These are phyloP conservation scores for Rousettus madagascariensis DNA, from an alignment of 2,797 vertebrate species.

Conservation along the genomic window DNA sequence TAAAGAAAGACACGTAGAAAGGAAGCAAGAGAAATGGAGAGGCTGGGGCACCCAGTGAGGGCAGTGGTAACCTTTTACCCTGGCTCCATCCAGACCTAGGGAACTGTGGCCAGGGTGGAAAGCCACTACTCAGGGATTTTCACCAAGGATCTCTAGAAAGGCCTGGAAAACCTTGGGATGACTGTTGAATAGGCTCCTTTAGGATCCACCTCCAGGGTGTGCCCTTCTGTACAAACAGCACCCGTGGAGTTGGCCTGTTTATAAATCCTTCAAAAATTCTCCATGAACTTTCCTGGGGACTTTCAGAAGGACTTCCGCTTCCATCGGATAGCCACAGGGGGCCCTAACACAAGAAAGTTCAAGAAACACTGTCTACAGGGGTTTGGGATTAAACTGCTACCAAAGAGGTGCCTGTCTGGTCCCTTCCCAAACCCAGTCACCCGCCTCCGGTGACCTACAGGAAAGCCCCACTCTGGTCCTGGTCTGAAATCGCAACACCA, in stretches of 20 bases:
- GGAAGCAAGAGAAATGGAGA: background rate
- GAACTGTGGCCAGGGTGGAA: background rate
- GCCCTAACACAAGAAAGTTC: background rate
- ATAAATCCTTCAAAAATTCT: background rate
- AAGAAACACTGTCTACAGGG: background rate
- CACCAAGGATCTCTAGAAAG: no score
- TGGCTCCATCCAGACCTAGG: background rate
- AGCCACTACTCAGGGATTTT: background rate
- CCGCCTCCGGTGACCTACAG: background rate
- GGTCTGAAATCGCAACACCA: background rate
- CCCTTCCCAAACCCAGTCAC: no score
- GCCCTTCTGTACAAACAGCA: background rate
- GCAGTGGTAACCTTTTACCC: background rate
- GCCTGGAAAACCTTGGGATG: no score
- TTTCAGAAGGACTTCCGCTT: background rate
- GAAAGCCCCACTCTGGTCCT: background rate
- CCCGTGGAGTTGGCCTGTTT: background rate
- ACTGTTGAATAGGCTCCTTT: background rate
- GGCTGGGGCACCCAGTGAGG: background rate
- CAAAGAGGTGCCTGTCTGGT: background rate
- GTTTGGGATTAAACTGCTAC: background rate
- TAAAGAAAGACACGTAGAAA: no score
- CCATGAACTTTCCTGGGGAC: background rate
- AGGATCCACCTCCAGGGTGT: no score
- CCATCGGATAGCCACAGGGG: background rate